Evolutionary conservation across 2,797 vertebrate genomes (phyloP).

Genomic region (Alexandromys oeconomus): DNA sequence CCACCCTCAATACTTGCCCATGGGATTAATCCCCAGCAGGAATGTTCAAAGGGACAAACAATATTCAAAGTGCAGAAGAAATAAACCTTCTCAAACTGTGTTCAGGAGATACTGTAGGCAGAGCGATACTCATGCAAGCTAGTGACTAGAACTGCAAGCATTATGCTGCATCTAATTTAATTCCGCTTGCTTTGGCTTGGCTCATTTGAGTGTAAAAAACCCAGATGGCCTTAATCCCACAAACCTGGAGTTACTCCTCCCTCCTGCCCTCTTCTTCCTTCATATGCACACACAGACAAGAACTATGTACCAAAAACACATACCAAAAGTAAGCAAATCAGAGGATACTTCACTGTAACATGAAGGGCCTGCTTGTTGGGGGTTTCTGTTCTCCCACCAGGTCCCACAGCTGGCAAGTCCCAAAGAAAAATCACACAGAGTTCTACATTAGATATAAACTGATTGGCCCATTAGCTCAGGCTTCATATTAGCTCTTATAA

Average conservation of each 20-base stretch:
- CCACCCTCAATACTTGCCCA: background rate
- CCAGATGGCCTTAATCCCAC: conserved; percentile 52
- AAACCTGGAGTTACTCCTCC: conserved; percentile 17
- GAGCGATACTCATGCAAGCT: background rate
- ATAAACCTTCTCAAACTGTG: conserved; percentile 43
- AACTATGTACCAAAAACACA: conserved; percentile 28
- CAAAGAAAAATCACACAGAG: too few species aligned
- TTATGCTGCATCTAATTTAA: conserved; percentile 59
- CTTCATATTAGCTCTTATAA: too few species aligned
- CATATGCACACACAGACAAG: background rate
- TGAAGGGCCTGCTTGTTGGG: too few species aligned
- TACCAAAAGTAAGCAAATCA: conserved; percentile 20
- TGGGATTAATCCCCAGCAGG: background rate
- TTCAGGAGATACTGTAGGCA: background rate
- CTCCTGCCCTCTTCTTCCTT: background rate
- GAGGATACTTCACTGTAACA: too few species aligned
- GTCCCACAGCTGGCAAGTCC: too few species aligned
- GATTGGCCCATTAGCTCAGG: too few species aligned
- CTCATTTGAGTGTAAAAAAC: conserved; percentile 65
- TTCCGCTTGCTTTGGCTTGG: conserved; percentile 60
- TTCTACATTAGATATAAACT: too few species aligned
- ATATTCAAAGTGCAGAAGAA: background rate
- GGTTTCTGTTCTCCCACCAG: too few species aligned
- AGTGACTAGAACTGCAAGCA: conserved; percentile 40
- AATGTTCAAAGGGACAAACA: background rate